Evolutionary conservation across 2,113 vertebrate species (phyloP).

Genomic region (Psephotus haematonotus): DNA sequence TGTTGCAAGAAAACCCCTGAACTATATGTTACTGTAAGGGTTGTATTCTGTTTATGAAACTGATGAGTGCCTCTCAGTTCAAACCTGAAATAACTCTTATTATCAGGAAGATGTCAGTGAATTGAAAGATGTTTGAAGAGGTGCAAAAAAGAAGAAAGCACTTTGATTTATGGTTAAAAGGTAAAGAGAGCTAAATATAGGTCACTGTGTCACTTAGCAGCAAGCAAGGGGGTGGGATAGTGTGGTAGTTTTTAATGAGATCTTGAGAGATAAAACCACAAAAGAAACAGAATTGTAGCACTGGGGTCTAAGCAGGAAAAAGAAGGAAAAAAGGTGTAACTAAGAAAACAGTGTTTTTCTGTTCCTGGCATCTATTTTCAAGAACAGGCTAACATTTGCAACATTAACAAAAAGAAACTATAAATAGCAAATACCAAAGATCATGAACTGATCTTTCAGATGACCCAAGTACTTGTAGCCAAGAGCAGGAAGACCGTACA

Average conservation of each 20-base stretch:
- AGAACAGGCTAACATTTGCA: not conserved
- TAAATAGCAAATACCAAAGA: not conserved
- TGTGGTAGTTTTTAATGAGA: not conserved
- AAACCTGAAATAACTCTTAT: not conserved
- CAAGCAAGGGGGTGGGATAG: not conserved
- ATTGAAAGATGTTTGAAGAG: not conserved
- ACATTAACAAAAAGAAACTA: not conserved
- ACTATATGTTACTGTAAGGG: not conserved
- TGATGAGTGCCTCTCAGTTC: not conserved
- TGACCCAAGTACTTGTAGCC: not conserved
- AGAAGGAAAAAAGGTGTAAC: not conserved
- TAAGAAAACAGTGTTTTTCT: not conserved
- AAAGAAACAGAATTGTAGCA: not conserved
- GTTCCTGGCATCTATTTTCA: not conserved
- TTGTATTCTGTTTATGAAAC: not conserved
- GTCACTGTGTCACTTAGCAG: not conserved
- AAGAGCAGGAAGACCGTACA: not conserved
- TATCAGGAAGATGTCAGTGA: not conserved
- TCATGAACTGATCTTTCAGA: not conserved
- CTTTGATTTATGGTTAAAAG: not conserved
- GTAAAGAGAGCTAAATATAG: not conserved
- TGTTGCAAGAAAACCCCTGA: not conserved
- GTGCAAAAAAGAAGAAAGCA: not conserved
- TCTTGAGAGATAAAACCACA: not conserved
- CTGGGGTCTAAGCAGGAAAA: not conserved